phyloP scores from a whole-genome alignment of 2,113 vertebrate genomes.

The Sarotherodon lohbergeri region DNA sequence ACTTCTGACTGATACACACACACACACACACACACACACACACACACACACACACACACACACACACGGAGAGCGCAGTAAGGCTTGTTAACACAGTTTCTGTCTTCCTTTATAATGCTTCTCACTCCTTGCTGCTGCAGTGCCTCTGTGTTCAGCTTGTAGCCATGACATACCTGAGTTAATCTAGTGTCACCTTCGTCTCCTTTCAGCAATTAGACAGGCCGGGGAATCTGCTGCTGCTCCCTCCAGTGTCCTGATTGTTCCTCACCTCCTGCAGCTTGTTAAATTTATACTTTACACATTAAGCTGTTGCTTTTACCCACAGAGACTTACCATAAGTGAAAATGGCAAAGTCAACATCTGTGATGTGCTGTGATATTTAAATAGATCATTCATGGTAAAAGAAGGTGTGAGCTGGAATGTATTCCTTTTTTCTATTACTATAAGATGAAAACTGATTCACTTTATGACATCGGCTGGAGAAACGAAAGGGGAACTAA shows the following conservation, averaged over 20 bases:
- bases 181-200: conserved; percentile 47
- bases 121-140: conserved; percentile 19
- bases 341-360: conserved; percentile 10
- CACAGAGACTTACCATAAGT: neutral
- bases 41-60: too few species aligned
- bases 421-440: neutral
- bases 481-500: neutral
- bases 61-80: neutral
- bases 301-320: conserved; percentile 12
- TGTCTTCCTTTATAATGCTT: conserved; percentile 11
- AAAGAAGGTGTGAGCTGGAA: neutral
- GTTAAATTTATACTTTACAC: conserved; percentile 48
- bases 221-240: neutral
- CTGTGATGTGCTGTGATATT: conserved; percentile 5
- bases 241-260: conserved; percentile 30
- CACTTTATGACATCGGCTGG: neutral
- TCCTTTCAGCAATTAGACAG: conserved; percentile 41
- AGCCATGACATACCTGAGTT: conserved; percentile 44
- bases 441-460: conserved; percentile 7
- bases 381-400: neutral
- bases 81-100: conserved; percentile 14
- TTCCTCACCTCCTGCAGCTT: conserved; percentile 10
- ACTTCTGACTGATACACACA: neutral
- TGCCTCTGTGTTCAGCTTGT: conserved; percentile 19
- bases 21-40: neutral